Evolutionary conservation across 2,888 invertebrate species (phyloP).

Genomic region (Leptothorax acervorum): DNA sequence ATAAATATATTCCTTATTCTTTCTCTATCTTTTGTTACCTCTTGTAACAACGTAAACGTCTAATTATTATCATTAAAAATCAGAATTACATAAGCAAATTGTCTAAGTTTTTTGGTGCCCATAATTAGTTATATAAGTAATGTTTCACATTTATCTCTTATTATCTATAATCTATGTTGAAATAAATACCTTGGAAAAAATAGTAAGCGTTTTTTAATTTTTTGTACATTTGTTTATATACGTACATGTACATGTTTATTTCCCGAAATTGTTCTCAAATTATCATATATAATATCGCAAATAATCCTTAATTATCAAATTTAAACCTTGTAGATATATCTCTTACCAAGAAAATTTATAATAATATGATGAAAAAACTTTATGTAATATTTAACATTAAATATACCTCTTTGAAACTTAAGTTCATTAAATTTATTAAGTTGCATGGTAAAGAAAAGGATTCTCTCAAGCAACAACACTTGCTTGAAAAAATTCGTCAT

Average conservation of each 20-base stretch:
- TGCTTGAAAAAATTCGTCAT: neutral
- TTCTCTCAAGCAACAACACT: neutral
- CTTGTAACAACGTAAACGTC: slow-evolving; percentile 7
- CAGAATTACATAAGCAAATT: slow-evolving; percentile 9
- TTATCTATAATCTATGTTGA: slow-evolving; percentile 68
- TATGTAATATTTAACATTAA: neutral
- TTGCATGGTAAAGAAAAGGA: neutral
- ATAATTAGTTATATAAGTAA: slow-evolving; percentile 61
- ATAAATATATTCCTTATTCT: slow-evolving; percentile 54
- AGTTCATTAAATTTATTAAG: neutral
- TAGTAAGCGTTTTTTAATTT: neutral
- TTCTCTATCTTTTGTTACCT: slow-evolving; percentile 23
- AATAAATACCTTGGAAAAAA: slow-evolving; percentile 70
- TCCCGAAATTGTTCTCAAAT: neutral
- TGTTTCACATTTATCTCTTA: slow-evolving; percentile 67
- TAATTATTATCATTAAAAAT: slow-evolving; percentile 34
- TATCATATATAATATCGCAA: neutral
- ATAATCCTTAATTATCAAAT: neutral
- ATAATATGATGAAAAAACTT: neutral
- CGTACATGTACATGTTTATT: too few relatives aligned
- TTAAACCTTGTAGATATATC: neutral
- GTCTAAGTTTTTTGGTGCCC: slow-evolving; percentile 52
- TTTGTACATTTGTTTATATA: too few relatives aligned
- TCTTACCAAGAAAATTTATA: neutral
- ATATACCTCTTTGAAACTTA: neutral